Conservation (phyloP, 2,888 invertebrate genomes). For the Antheraea assamensis region DNA sequence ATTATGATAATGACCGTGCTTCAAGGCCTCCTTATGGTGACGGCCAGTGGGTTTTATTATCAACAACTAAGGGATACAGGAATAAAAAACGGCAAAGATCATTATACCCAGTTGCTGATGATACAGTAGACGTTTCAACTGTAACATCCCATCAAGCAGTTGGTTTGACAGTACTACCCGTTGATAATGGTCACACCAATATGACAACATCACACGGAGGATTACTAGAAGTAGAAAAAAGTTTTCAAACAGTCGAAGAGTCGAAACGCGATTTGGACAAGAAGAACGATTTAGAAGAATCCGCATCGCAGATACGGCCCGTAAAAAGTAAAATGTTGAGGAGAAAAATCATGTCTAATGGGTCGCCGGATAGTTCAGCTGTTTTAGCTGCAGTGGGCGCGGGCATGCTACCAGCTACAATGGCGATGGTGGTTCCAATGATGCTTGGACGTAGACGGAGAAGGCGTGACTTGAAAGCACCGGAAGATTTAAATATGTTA, state of each 20-base stretch:
- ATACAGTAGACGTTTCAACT: constrained; percentile 52
- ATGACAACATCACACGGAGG: constrained; percentile 88
- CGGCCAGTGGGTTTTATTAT: constrained; percentile 89
- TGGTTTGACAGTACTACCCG: constrained; percentile 88
- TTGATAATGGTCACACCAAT: constrained; percentile 83
- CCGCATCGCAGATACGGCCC: constrained; percentile 57
- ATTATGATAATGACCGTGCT: constrained; percentile 72
- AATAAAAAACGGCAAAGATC: constrained; percentile 77
- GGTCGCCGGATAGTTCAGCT: constrained; percentile 81
- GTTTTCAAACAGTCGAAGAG: constrained; percentile 87
- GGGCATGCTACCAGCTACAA: constrained; percentile 90
- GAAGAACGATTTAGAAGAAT: constrained; percentile 58
- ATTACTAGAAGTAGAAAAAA: constrained; percentile 87
- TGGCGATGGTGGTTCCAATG: constrained; percentile 91
- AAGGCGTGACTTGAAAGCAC: constrained; percentile 50
- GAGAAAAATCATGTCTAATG: constrained; percentile 60
- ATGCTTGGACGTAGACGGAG: constrained; percentile 83
- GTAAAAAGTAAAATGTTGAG: constrained; percentile 56
- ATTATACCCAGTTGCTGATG: constrained; percentile 50
- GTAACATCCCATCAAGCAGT: constrained; percentile 81
- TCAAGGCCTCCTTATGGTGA: constrained; percentile 85
- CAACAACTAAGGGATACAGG: constrained; percentile 89
- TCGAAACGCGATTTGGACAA: constrained; percentile 70
- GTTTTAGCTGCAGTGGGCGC: constrained; percentile 89
- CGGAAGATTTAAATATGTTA: constrained; percentile 44